Percentiles rank a stretch among this genome's conserved stretches.
These are phyloP conservation scores for Physocephala rufipes DNA, from an alignment of 2,888 invertebrate genomes.

Conservation along the genomic window DNA sequence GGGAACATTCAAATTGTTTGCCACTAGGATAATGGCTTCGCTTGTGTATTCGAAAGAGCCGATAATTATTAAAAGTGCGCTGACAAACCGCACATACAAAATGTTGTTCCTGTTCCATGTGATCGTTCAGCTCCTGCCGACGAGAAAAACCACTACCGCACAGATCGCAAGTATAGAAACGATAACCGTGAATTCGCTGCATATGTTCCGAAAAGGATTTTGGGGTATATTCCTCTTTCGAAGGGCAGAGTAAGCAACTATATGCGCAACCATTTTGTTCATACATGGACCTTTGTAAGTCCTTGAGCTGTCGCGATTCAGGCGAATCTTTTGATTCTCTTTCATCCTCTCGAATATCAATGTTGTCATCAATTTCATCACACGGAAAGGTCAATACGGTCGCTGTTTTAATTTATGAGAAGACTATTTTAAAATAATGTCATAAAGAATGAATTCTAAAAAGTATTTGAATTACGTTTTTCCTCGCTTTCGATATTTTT, in stretches of 20 bases:
- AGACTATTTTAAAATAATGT: background rate
- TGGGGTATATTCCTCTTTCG: constrained; percentile 64
- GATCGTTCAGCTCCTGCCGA: constrained; percentile 71
- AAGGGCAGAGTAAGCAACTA: constrained; percentile 44
- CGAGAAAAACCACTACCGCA: constrained; percentile 75
- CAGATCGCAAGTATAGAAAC: constrained; percentile 76
- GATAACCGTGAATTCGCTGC: constrained; percentile 70
- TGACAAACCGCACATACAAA: constrained; percentile 70
- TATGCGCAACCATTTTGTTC: constrained; percentile 38
- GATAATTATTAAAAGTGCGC: constrained; percentile 71
- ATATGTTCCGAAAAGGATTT: constrained; percentile 72
- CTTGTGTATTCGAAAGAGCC: constrained; percentile 72
- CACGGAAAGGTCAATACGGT: background rate
- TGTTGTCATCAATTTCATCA: background rate
- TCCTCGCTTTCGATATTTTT: background rate
- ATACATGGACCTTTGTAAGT: constrained; percentile 37
- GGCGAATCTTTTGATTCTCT: background rate
- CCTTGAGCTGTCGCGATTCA: constrained; percentile 13
- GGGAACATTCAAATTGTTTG: constrained; percentile 73
- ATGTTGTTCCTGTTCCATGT: constrained; percentile 68
- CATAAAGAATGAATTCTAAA: background rate
- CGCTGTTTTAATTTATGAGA: too few species aligned
- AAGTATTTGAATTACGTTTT: background rate
- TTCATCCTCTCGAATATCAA: background rate
- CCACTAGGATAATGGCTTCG: constrained; percentile 71